Percentiles rank a stretch among this genome's conserved stretches.
Conservation (phyloP, 2,888 invertebrate species). For the Cosmia pyralina region DNA sequence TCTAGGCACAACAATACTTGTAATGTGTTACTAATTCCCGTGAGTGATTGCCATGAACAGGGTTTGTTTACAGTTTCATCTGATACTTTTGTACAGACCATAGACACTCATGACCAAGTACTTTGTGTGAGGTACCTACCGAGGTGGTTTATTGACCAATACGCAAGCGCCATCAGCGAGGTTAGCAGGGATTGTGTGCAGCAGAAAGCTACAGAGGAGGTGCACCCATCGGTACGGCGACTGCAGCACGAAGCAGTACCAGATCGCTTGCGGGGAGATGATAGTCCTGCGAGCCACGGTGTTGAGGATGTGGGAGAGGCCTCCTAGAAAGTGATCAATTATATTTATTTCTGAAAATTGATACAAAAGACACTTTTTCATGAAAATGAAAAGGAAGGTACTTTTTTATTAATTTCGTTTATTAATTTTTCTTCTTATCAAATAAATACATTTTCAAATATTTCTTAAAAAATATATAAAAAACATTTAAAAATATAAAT, state of each 20-base stretch:
- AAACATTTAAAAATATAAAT: too few species aligned
- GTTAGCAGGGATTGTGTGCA: slow-evolving; percentile 48
- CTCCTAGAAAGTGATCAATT: slow-evolving; percentile 17
- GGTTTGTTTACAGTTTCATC: not conserved
- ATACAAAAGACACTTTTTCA: too few species aligned
- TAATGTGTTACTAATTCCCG: too few species aligned
- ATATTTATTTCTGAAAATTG: too few species aligned
- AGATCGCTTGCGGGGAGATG: slow-evolving; percentile 35
- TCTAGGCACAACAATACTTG: too few species aligned
- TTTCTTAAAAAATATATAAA: too few species aligned
- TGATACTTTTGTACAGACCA: not conserved
- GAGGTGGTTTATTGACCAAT: slow-evolving; percentile 89
- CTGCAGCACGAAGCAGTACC: slow-evolving; percentile 56
- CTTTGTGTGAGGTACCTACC: slow-evolving; percentile 68
- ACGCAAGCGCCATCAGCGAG: slow-evolving; percentile 34
- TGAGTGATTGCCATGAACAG: not conserved
- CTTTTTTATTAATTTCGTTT: too few species aligned
- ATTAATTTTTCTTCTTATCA: too few species aligned
- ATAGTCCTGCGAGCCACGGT: slow-evolving; percentile 30
- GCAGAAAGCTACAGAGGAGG: slow-evolving; percentile 29
- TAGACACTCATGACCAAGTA: not conserved
- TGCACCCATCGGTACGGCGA: slow-evolving; percentile 37
- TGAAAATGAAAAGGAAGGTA: too few species aligned
- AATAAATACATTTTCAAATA: too few species aligned
- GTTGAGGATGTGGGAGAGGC: slow-evolving; percentile 41